Base-by-base conservation (phyloP, 2,888 invertebrate genomes). In the Amiota minor region DNA sequence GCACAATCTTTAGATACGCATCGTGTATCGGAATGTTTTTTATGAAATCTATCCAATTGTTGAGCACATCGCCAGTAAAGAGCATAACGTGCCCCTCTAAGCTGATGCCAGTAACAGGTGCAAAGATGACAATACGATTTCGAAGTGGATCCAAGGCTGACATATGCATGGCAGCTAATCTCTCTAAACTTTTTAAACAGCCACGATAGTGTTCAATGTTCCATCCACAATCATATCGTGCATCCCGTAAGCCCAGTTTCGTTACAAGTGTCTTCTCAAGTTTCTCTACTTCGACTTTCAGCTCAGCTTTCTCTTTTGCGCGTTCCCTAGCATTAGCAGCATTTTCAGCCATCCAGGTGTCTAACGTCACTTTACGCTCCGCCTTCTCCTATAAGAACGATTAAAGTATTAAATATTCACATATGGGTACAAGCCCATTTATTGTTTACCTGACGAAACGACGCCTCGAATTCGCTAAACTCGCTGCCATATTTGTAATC, bases 21-120 rank as follows among this genome's bases (percentile, higher is more conserved):
- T 97, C 96, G 86, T 96, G 93, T 81, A 93, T 93, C 71, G 91
- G 91, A 70, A 96, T 93, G 90, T 96, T 95, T 90, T 95, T 95
- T 73, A 97, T 94, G 72, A 96, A 92, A 90, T 96, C 96, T 74
- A 97, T 91, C 98, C 98, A 98, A 90, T 96, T 97, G 85, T 96
- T 94, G 74, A 97, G 91, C 53, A 98, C 98, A 92, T 98, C 98
- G 53, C 96, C 97, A 79, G 96, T 97, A 87, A 95, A 97, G 0
- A 98, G 92, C 91, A 95, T 95, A 10, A 98, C 93, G 83, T 96
- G 94, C 0, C 98, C 98, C 84, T 97, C 96, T 67, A 97, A 91
- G 87, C 95, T 96, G 9, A 98, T 95, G 14, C 98, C 98, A 3
- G 97, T 97, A 83, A 96, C 96, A 80, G 94, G 94, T 1, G 97